Conservation (phyloP, 35 echinoderm and acorn worm genomes). For the Eucidaris tribuloides region DNA sequence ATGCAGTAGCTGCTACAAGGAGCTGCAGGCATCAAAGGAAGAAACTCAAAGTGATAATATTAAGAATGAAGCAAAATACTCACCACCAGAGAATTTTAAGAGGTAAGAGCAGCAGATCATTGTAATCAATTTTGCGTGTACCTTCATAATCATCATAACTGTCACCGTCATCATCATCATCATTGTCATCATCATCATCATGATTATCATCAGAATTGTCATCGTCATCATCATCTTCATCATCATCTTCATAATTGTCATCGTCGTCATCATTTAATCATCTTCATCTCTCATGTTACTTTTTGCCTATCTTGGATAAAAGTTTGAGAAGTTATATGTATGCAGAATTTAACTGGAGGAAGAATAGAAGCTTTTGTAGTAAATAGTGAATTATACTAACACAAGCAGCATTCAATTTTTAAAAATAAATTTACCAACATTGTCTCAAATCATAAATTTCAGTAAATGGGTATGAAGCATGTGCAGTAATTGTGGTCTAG, state of each 20-base stretch:
- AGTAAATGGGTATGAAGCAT: too few relatives aligned
- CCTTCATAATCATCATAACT: neutral
- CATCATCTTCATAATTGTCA: neutral
- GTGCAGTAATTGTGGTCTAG: too few relatives aligned
- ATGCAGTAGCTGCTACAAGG: slow-evolving; percentile 38
- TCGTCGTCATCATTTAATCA: neutral
- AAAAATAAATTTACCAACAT: too few relatives aligned
- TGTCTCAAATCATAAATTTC: too few relatives aligned
- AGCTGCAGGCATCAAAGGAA: slow-evolving; percentile 1
- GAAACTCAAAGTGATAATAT: slow-evolving; percentile 5
- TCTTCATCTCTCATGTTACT: neutral
- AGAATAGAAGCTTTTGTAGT: too few relatives aligned
- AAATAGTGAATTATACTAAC: too few relatives aligned
- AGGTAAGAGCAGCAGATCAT: slow-evolving; percentile 25
- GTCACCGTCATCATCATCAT: neutral
- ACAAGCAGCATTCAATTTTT: too few relatives aligned
- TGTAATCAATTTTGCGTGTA: neutral
- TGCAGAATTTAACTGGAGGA: too few relatives aligned
- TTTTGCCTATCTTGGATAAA: too few relatives aligned
- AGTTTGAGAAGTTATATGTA: too few relatives aligned
- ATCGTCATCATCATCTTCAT: neutral
- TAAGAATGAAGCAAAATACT: slow-evolving; percentile 15
- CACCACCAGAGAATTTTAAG: slow-evolving; percentile 59
- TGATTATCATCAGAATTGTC: neutral
- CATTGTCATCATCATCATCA: neutral